These are phyloP conservation scores for Archocentrus centrarchus DNA, from an alignment of 2,113 vertebrate species.

Conservation along the genomic window DNA sequence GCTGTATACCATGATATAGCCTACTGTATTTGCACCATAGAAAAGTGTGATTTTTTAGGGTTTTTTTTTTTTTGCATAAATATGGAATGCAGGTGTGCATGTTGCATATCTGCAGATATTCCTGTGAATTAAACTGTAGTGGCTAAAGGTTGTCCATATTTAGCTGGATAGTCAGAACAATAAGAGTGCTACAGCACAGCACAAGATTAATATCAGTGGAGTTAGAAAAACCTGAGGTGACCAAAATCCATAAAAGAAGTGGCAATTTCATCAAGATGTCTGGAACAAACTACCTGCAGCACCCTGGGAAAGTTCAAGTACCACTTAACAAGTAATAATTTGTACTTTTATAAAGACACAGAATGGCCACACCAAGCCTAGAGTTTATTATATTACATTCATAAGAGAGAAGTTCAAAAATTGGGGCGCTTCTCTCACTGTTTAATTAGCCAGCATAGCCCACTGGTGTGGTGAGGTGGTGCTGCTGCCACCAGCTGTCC, in stretches of 20 bases:
- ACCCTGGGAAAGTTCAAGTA: not conserved
- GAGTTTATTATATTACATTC: not conserved
- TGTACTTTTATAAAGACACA: not conserved
- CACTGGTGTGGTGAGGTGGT: not conserved
- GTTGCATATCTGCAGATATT: not conserved
- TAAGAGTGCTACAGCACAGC: not conserved
- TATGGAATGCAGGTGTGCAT: not conserved
- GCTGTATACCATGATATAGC: not conserved
- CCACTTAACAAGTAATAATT: not conserved
- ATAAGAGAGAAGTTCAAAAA: not conserved
- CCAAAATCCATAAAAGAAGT: not conserved
- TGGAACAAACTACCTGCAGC: not conserved
- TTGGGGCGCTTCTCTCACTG: not conserved
- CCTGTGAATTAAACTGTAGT: not conserved
- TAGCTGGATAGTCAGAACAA: not conserved
- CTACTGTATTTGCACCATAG: not conserved
- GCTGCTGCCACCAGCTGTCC: not conserved
- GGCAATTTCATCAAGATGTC: not conserved
- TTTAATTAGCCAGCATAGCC: not conserved
- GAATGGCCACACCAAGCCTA: not conserved
- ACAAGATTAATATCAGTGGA: not conserved
- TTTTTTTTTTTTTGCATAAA: not conserved
- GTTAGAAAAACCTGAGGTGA: accelerated
- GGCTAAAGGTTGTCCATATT: not conserved
- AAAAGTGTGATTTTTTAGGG: not conserved